These are phyloP conservation scores for Esperia sulphurella DNA, from an alignment of 2,888 invertebrate species.

Conservation along the genomic window DNA sequence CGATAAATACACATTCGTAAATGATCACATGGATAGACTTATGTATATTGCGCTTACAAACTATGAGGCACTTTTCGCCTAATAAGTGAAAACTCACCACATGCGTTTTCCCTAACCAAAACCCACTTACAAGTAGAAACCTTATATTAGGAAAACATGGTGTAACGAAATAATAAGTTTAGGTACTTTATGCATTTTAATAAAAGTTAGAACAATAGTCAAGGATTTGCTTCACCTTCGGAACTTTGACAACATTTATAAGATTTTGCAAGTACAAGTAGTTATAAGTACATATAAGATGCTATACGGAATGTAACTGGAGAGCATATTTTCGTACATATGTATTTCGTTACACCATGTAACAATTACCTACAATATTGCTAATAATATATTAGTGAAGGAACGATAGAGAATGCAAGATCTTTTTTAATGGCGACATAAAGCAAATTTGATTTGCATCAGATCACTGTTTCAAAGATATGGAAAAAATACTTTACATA, in stretches of 20 bases:
- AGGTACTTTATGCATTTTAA: too few species aligned
- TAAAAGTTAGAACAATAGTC: background rate
- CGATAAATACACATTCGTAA: constrained; percentile 60
- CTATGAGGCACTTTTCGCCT: constrained; percentile 54
- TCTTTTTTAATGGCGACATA: constrained; percentile 1
- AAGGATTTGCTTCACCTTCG: background rate
- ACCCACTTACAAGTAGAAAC: constrained; percentile 34
- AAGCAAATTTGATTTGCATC: constrained; percentile 8
- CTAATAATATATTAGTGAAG: too few species aligned
- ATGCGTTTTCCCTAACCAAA: constrained; percentile 66
- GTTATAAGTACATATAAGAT: too few species aligned
- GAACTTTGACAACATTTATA: too few species aligned
- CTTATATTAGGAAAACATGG: constrained; percentile 15
- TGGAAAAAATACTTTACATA: background rate
- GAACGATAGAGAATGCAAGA: too few species aligned
- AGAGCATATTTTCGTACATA: too few species aligned
- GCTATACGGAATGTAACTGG: too few species aligned
- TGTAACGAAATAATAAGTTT: background rate
- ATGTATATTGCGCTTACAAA: constrained; percentile 51
- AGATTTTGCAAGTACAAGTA: too few species aligned
- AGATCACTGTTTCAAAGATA: constrained; percentile 1
- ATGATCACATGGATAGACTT: constrained; percentile 71
- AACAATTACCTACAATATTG: too few species aligned
- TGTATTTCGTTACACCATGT: too few species aligned
- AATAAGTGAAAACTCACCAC: constrained; percentile 71